Evolutionary conservation across 2,797 vertebrate species (phyloP).

Genomic region (Leucoraja ocellata): DNA sequence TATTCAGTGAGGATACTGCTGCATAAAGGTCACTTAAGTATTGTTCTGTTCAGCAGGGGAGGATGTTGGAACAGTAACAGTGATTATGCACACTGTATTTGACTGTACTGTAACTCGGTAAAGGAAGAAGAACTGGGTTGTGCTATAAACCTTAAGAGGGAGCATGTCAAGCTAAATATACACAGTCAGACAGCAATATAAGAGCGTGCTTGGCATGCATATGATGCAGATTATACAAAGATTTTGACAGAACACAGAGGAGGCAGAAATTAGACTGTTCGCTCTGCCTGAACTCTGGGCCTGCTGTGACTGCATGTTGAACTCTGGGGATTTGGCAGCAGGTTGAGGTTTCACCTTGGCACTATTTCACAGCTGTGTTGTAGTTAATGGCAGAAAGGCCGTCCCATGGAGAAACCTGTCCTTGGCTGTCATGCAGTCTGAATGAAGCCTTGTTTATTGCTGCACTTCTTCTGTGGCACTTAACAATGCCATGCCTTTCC

Average conservation of each 20-base stretch:
- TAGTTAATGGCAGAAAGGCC: conserved; percentile 49
- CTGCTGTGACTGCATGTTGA: not conserved
- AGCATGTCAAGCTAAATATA: conserved; percentile 28
- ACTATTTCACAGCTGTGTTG: conserved; percentile 43
- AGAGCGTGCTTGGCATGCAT: conserved; percentile 29
- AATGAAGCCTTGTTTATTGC: conserved; percentile 48
- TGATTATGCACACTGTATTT: conserved; percentile 6
- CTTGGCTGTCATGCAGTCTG: conserved; percentile 48
- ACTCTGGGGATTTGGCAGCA: conserved; percentile 21
- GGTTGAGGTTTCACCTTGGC: conserved; percentile 29
- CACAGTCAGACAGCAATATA: not conserved
- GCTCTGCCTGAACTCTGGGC: not conserved
- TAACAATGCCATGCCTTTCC: not conserved
- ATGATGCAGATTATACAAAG: not conserved
- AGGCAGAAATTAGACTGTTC: conserved; percentile 30
- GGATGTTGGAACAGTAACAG: not conserved
- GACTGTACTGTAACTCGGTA: not conserved
- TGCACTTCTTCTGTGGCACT: not conserved
- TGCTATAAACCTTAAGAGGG: conserved; percentile 13
- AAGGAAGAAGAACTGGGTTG: not conserved
- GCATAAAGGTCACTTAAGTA: not conserved
- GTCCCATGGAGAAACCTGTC: conserved; percentile 41
- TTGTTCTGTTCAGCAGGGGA: conserved; percentile 9
- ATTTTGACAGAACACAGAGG: conserved; percentile 29
- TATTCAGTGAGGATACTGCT: not conserved